A percentile compares a stretch with the other conserved stretches of the same genome.
phyloP scores from a whole-genome alignment of 1,140 invertebrate species.

The Neomicropteryx cornuta region DNA sequence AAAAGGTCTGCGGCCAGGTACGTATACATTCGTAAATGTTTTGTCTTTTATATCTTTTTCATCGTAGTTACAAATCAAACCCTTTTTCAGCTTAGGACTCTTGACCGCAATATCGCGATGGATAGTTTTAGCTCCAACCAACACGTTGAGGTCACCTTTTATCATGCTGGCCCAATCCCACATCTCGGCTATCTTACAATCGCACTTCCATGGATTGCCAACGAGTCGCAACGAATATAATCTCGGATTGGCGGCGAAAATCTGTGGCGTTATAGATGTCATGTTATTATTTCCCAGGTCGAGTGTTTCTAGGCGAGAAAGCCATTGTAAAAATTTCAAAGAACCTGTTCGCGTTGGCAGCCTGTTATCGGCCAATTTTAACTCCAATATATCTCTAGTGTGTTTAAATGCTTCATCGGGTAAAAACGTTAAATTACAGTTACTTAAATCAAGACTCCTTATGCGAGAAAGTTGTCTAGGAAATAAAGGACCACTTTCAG shows the following conservation, averaged over 20 bases:
- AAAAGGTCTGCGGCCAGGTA: conserved; percentile 41
- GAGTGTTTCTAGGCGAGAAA: conserved; percentile 47
- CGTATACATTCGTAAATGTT: conserved; percentile 34
- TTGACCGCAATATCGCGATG: conserved; percentile 44
- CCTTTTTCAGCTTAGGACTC: conserved; percentile 50
- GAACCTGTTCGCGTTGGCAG: conserved; percentile 36
- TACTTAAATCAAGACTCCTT: conserved; percentile 51
- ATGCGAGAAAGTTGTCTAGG: conserved; percentile 52
- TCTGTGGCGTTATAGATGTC: conserved; percentile 41
- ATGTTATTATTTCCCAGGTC: conserved; percentile 55
- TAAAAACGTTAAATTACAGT: conserved; percentile 49
- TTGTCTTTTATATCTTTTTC: conserved; percentile 40
- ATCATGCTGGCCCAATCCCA: conserved; percentile 59
- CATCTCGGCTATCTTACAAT: conserved; percentile 56
- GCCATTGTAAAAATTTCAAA: conserved; percentile 43
- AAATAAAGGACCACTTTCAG: conserved; percentile 43
- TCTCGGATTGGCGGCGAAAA: conserved; percentile 44
- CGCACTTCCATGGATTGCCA: conserved; percentile 58
- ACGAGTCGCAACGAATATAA: conserved; percentile 48
- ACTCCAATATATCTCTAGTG: conserved; percentile 48
- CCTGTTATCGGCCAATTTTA: conserved; percentile 51
- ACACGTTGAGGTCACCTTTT: conserved; percentile 50
- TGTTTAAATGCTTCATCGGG: conserved; percentile 49
- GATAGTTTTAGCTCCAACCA: conserved; percentile 51
- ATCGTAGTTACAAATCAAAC: conserved; percentile 54